Evolutionary conservation across 2,113 vertebrate genomes (phyloP).

Genomic region (Pygoscelis antarcticus): DNA sequence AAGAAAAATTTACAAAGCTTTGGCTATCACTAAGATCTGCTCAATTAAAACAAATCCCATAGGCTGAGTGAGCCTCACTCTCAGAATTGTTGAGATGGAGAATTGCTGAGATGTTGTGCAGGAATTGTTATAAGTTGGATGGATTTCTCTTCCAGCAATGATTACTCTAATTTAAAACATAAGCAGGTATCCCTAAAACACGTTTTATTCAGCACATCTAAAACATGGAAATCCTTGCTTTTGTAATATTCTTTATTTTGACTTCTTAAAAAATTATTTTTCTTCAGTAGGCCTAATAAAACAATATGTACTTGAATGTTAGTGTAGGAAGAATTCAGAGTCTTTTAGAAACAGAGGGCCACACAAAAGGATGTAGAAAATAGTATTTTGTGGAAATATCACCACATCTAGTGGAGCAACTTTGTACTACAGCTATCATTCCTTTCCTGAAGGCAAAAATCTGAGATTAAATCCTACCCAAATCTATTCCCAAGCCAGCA

Average conservation of each 20-base stretch:
- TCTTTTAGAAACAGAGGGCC: background rate
- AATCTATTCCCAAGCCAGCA: background rate
- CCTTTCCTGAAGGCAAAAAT: background rate
- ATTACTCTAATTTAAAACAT: background rate
- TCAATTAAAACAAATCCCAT: background rate
- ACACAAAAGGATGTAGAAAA: background rate
- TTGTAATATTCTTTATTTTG: background rate
- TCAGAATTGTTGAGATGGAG: background rate
- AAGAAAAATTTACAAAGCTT: background rate
- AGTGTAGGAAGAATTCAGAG: background rate
- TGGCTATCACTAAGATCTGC: background rate
- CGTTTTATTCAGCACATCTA: background rate
- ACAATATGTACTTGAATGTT: background rate
- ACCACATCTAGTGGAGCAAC: background rate
- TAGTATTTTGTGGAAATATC: background rate
- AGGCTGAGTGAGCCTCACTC: background rate
- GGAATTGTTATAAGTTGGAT: background rate
- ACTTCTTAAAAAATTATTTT: background rate
- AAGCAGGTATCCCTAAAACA: background rate
- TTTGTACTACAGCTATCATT: background rate
- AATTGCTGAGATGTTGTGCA: background rate
- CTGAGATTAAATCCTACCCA: background rate
- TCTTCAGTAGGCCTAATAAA: background rate
- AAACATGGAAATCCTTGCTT: background rate
- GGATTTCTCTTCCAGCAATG: background rate